Base-by-base conservation (phyloP, 2,113 vertebrate genomes). In the Eonycteris spelaea region DNA sequence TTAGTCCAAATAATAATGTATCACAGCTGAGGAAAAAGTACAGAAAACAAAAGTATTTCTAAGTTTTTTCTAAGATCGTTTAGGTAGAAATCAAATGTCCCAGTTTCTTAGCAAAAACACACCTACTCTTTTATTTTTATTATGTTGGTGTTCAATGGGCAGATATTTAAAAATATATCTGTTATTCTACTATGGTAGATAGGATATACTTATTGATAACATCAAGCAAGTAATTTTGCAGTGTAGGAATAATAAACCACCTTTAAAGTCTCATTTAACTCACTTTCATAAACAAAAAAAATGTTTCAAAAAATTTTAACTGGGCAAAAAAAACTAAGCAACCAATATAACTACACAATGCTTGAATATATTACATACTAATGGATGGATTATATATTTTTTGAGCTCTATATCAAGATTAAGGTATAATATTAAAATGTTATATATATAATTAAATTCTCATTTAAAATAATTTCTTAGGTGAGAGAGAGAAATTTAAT, bases 381-480 rank as follows among this genome's bases (percentile, higher is more conserved):
- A 35, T 22, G 3, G 13, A 53, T 67, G 6, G 33, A 35, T 68
- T 55, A 43, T 74, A 84, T 24, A 38, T 74, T 93, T 53, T 93
- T 53, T 84, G 22, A 68, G 33, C 7, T 77, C 6, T 28, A 80
- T 12, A 55, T 74, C 11, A 68, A 78, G 35, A 9, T 65, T 21
- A 75, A 70, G 18, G 61, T 48, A 68, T 65, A 93, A 33, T 7
- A 35, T 0, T 4, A 88, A 96, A 85, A 53, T 85, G 70, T 90
- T 75, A 63, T 82, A 53, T 2, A 89, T 97, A 95, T 93, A 59
- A 57, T 57, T 57, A 57, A 33, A 87, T 87, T 90, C 1, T 8
- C 53, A 91, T 67, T 55, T 48, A 92, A 97, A 96, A 93, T 85
- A 83, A 96, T 96, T 97, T 82, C 88, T 74, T 67, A 40, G 55